Conservation (phyloP, 2,888 invertebrate genomes). For the Cotesia congregata region DNA sequence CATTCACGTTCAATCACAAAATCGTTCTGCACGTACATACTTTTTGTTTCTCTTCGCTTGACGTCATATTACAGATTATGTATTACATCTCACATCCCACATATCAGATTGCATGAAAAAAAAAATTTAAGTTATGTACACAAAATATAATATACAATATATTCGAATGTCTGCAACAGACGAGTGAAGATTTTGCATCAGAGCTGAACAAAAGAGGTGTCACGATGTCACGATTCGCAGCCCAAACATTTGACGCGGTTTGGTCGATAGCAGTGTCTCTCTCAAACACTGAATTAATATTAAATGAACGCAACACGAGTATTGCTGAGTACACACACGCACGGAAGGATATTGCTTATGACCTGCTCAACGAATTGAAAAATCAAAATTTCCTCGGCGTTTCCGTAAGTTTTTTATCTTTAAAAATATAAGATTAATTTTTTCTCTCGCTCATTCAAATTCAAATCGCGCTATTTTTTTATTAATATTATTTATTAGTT, state of each 20-base stretch:
- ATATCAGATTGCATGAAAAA: no score
- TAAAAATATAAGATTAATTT: neutral
- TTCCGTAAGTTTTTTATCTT: conserved; percentile 77
- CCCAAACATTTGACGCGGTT: conserved; percentile 90
- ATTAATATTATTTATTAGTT: neutral
- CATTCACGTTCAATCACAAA: neutral
- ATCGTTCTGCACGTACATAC: neutral
- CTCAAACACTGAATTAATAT: conserved; percentile 75
- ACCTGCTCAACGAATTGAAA: conserved; percentile 80
- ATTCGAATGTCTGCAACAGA: conserved; percentile 69
- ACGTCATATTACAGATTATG: no score
- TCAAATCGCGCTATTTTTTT: neutral
- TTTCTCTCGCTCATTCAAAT: neutral
- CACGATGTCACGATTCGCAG: conserved; percentile 78
- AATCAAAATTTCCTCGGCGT: conserved; percentile 85
- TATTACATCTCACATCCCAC: no score
- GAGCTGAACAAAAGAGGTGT: conserved; percentile 74
- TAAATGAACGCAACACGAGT: conserved; percentile 69
- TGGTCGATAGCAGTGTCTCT: conserved; percentile 90
- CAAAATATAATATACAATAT: no score
- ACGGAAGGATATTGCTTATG: conserved; percentile 80
- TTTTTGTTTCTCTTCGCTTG: neutral
- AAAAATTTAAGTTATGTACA: no score
- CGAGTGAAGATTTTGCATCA: conserved; percentile 76
- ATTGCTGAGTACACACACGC: conserved; percentile 81